Conservation (phyloP, 2,888 invertebrate genomes). For the Chirona hameri region DNA sequence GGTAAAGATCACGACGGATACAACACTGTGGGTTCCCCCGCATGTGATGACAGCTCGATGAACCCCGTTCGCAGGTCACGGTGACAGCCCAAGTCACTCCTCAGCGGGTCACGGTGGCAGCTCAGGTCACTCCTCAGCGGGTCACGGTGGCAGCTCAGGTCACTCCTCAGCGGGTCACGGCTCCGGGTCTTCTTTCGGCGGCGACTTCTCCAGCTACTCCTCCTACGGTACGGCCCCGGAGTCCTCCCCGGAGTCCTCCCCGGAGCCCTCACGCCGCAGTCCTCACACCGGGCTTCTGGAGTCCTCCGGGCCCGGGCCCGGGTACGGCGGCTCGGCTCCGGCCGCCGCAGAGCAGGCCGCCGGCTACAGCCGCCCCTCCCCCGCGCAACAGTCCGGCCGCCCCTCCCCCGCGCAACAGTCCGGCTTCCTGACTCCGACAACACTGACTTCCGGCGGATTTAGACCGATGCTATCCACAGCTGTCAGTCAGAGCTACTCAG, state of each 20-base stretch:
- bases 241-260: not conserved
- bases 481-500: too few species aligned
- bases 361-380: not conserved
- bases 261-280: not conserved
- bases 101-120: slow-evolving; percentile 35
- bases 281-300: too few species aligned
- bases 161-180: not conserved
- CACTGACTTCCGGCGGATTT: too few species aligned
- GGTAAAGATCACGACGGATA: too few species aligned
- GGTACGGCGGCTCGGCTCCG: not conserved
- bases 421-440: too few species aligned
- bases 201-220: not conserved
- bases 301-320: not conserved
- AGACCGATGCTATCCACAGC: too few species aligned
- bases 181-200: too few species aligned
- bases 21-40: too few species aligned
- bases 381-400: too few species aligned
- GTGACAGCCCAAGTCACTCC: slow-evolving; percentile 32
- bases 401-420: too few species aligned
- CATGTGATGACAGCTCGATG: too few species aligned
- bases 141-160: not conserved
- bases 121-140: not conserved
- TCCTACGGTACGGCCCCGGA: not conserved
- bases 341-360: not conserved
- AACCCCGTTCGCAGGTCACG: not conserved